A percentile compares a stretch with the other conserved stretches of the same genome.
phyloP scores from a whole-genome alignment of 2,797 vertebrate genomes.

The Tenualosa ilisha region DNA sequence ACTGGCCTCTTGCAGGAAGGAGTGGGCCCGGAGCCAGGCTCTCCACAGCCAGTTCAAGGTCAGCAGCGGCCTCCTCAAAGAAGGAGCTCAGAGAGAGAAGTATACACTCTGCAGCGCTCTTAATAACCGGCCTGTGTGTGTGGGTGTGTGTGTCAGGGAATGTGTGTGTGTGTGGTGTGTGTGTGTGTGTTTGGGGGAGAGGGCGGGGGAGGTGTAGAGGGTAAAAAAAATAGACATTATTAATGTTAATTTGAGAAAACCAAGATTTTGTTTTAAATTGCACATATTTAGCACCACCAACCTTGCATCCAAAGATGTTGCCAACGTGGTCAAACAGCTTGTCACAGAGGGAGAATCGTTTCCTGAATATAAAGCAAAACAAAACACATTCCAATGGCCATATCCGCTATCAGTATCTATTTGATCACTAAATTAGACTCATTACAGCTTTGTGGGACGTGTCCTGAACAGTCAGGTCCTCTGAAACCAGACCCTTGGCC shows the following conservation, averaged over 20 bases:
- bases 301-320: conserved; percentile 91
- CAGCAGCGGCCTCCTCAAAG: conserved; percentile 86
- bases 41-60: conserved; percentile 87
- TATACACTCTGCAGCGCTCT: conserved; percentile 79
- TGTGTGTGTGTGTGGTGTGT: no score
- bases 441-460: background rate
- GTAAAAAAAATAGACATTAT: no score
- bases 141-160: conserved; percentile 30
- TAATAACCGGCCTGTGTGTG: conserved; percentile 79
- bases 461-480: background rate
- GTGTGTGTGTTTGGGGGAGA: background rate
- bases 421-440: background rate
- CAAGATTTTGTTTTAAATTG: conserved; percentile 9
- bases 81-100: conserved; percentile 81
- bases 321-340: conserved; percentile 88
- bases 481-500: background rate
- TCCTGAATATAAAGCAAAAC: conserved; percentile 68
- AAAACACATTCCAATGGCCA: background rate
- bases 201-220: conserved; percentile 25
- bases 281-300: conserved; percentile 66
- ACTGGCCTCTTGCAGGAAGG: conserved; percentile 80
- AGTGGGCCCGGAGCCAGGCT: conserved; percentile 81
- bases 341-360: conserved; percentile 82
- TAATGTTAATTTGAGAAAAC: background rate
- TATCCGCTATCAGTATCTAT: background rate